Evolutionary conservation across 2,113 vertebrate species (phyloP).

Genomic region (Piprites chloris): DNA sequence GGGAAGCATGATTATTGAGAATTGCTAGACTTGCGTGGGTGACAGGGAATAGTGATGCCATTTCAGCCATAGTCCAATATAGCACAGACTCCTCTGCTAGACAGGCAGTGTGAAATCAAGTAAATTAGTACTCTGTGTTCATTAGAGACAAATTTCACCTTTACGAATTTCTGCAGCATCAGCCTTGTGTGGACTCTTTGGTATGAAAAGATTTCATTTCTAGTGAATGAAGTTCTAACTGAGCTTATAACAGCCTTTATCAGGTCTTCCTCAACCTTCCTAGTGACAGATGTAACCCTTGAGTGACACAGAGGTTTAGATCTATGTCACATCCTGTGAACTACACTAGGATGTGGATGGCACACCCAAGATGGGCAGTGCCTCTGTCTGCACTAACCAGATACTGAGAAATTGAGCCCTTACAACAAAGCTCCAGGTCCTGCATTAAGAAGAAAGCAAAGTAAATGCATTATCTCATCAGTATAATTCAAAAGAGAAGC

Average conservation of each 20-base stretch:
- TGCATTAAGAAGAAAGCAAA: neutral
- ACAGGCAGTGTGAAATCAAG: neutral
- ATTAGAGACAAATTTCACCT: neutral
- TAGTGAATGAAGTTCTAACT: neutral
- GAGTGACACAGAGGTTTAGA: neutral
- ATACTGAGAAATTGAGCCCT: neutral
- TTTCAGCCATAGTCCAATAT: neutral
- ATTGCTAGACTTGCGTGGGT: constrained; percentile 46
- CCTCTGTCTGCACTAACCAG: neutral
- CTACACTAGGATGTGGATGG: neutral
- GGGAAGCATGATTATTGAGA: constrained; percentile 30
- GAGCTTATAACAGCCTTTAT: neutral
- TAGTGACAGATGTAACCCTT: neutral
- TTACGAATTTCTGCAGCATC: neutral
- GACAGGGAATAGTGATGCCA: neutral
- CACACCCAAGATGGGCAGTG: neutral
- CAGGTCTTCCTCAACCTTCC: neutral
- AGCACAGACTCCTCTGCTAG: neutral
- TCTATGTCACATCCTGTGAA: neutral
- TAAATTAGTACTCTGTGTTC: neutral
- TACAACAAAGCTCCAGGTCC: neutral
- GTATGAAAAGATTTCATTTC: neutral
- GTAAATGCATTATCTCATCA: neutral
- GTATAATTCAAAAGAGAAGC: neutral
- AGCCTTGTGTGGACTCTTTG: neutral